A percentile compares a stretch with the other conserved stretches of the same genome.
phyloP scores from a whole-genome alignment of 2,888 invertebrate species.

The Gandaritis pyraliata region DNA sequence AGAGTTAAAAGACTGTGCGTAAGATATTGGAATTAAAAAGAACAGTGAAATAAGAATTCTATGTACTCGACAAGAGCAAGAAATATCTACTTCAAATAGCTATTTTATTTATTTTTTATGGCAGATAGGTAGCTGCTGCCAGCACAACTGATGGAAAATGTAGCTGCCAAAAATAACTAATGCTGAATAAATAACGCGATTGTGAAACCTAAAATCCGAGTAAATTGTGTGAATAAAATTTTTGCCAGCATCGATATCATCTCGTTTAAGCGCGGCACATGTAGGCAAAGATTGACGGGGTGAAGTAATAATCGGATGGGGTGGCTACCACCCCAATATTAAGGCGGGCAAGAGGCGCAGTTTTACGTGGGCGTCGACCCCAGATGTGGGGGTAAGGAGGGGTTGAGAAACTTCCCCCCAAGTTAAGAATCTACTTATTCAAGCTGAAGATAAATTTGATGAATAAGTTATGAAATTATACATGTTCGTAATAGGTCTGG shows the following conservation, averaged over 20 bases:
- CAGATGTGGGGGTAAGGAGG: slow-evolving; percentile 43
- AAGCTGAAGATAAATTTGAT: slow-evolving; percentile 21
- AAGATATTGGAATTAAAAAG: no score
- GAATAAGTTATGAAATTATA: not conserved
- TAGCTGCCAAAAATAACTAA: no score
- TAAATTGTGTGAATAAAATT: not conserved
- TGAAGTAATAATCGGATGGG: slow-evolving; percentile 56
- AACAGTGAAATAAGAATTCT: no score
- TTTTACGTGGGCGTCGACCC: slow-evolving; percentile 47
- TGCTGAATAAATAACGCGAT: no score
- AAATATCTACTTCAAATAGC: no score
- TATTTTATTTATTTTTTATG: no score
- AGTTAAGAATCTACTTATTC: slow-evolving; percentile 28
- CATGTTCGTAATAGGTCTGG: slow-evolving; percentile 3
- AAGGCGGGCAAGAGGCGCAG: slow-evolving; percentile 53
- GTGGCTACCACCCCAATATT: slow-evolving; percentile 52
- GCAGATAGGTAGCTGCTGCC: no score
- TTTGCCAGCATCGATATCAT: slow-evolving; percentile 6
- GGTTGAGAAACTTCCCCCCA: slow-evolving; percentile 48
- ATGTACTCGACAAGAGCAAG: no score
- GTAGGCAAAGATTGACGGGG: slow-evolving; percentile 52
- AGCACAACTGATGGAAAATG: no score
- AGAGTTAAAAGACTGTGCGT: no score
- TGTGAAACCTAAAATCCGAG: no score
- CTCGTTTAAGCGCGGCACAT: slow-evolving; percentile 33